A percentile compares a stretch with the other conserved stretches of the same genome.
phyloP scores from a whole-genome alignment of 53 echinoderm and acorn worm species.

The Crossaster papposus region DNA sequence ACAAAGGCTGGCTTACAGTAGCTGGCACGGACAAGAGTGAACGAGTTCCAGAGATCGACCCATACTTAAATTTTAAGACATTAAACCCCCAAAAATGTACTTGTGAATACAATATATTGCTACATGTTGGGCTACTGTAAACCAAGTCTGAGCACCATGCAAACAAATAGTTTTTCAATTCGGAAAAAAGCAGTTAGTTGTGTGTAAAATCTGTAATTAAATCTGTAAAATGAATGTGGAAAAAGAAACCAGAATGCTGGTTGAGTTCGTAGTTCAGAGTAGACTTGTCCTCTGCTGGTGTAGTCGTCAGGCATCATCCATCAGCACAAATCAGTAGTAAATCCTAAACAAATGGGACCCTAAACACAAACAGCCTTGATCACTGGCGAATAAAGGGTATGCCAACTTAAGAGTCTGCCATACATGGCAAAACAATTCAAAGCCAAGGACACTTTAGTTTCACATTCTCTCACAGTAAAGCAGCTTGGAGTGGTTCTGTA shows the following conservation, averaged over 20 bases:
- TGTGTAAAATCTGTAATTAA: neutral
- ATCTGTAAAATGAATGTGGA: neutral
- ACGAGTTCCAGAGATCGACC: no score
- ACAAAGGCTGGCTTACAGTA: neutral
- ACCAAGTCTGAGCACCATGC: neutral
- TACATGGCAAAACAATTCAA: neutral
- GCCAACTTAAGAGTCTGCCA: neutral
- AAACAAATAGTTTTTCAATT: neutral
- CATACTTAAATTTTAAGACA: neutral
- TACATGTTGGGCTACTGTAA: neutral
- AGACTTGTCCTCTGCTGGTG: neutral
- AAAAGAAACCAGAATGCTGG: neutral
- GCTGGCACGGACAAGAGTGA: neutral
- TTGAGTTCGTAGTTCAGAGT: neutral
- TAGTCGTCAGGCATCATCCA: neutral
- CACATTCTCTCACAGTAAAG: neutral
- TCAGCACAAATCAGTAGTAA: neutral
- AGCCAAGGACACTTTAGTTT: no score
- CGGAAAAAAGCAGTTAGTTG: neutral
- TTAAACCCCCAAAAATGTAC: neutral
- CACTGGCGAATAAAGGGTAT: constrained; percentile 16
- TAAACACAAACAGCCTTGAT: constrained; percentile 30
- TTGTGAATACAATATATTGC: neutral
- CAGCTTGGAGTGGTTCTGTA: neutral
- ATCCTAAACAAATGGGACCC: neutral